A percentile compares a stretch with the other conserved stretches of the same genome.
Conservation (phyloP, 2,797 vertebrate genomes). For the Adelosebastes latens region DNA sequence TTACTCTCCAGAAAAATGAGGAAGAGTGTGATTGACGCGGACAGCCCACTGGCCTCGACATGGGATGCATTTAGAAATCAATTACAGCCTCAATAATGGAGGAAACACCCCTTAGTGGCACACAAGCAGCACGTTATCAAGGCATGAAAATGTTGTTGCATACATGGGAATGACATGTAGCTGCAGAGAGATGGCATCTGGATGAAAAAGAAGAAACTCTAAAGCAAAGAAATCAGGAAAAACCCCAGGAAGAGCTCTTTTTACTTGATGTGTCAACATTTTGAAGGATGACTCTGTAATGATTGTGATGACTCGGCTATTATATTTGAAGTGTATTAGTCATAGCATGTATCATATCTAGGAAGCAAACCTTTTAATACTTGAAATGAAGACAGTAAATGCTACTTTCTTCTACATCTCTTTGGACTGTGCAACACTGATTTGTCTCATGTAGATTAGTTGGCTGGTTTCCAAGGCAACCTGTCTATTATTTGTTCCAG, state of each 20-base stretch:
- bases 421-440: slow-evolving; percentile 1
- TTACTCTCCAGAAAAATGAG: slow-evolving; percentile 51
- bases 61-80: slow-evolving; percentile 53
- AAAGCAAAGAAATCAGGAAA: slow-evolving; percentile 1
- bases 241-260: not conserved
- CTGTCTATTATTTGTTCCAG: slow-evolving; percentile 57
- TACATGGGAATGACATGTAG: not conserved
- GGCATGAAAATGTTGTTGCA: not conserved
- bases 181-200: not conserved
- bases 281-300: slow-evolving; percentile 10
- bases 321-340: slow-evolving; percentile 17
- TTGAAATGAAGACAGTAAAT: slow-evolving; percentile 12
- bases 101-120: not conserved
- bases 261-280: slow-evolving; percentile 29
- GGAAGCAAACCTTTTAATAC: not conserved
- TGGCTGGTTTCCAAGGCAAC: slow-evolving; percentile 57
- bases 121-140: slow-evolving; percentile 3
- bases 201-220: not conserved
- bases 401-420: not conserved
- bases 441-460: slow-evolving; percentile 42
- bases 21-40: slow-evolving; percentile 37
- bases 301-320: slow-evolving; percentile 25
- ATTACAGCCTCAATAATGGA: slow-evolving; percentile 14
- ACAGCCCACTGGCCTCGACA: slow-evolving; percentile 44
- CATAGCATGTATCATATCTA: not conserved